Conservation (phyloP, 2,113 vertebrate species). For the Cavia porcellus region DNA sequence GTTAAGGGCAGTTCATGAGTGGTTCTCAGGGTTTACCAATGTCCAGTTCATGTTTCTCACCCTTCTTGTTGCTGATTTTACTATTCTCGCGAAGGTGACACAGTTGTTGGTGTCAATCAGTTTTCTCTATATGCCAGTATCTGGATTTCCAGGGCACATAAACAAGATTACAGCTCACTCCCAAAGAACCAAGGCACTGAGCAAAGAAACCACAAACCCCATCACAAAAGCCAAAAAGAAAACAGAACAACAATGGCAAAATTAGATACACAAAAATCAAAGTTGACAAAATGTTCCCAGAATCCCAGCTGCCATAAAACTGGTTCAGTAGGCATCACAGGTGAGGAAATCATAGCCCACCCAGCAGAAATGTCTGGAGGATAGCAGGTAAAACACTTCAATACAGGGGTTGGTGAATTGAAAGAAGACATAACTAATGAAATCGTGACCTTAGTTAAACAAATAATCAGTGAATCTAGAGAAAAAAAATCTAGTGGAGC, state of each 20-base stretch:
- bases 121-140: neutral
- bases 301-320: neutral
- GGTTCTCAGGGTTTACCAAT: neutral
- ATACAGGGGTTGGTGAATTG: neutral
- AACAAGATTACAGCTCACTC: neutral
- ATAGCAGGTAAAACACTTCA: neutral
- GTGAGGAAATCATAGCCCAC: neutral
- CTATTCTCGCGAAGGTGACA: neutral
- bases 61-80: neutral
- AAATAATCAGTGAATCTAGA: neutral
- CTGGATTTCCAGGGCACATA: neutral
- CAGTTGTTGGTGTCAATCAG: neutral
- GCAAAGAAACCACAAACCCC: neutral
- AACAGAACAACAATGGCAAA: neutral
- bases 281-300: neutral
- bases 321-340: neutral
- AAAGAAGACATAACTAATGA: neutral
- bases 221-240: neutral
- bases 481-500: neutral
- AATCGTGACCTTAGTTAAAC: neutral
- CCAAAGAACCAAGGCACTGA: neutral
- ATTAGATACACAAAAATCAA: neutral
- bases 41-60: neutral
- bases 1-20: neutral
- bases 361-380: neutral